Percentiles rank a stretch among this genome's conserved stretches.
Conservation (phyloP, 2,888 invertebrate genomes). For the Apamea sordens region DNA sequence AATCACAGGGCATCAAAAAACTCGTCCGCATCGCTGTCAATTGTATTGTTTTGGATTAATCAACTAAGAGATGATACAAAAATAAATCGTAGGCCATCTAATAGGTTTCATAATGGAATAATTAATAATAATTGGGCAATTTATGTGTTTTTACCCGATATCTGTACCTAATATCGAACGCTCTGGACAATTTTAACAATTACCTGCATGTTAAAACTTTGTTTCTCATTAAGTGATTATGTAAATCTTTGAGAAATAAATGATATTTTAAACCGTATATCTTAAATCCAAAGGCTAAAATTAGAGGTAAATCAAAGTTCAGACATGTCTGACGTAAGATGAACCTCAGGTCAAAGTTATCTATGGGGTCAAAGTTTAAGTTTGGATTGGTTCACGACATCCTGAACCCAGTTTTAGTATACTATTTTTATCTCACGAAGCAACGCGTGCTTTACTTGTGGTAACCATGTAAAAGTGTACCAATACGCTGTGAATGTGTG, state of each 20-base stretch:
- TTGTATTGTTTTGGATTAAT: background rate
- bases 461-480: too few relatives aligned
- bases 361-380: background rate
- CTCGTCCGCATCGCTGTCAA: too few relatives aligned
- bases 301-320: constrained; percentile 6
- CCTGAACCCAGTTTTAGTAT: background rate
- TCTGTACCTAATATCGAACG: background rate
- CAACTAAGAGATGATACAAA: background rate
- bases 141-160: background rate
- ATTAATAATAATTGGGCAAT: background rate
- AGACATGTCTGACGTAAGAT: background rate
- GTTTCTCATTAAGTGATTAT: too few relatives aligned
- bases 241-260: too few relatives aligned
- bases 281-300: background rate
- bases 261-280: too few relatives aligned
- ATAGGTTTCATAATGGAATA: background rate
- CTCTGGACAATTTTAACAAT: too few relatives aligned
- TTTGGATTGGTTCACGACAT: background rate
- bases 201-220: too few relatives aligned
- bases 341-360: background rate
- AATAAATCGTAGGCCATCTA: background rate
- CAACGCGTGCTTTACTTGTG: too few relatives aligned
- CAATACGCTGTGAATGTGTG: too few relatives aligned
- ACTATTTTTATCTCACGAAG: background rate
- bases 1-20: too few relatives aligned